Percentiles rank a stretch among this genome's conserved stretches.
Evolutionary conservation across 2,888 invertebrate species (phyloP).

Genomic region (Trilocha varians): DNA sequence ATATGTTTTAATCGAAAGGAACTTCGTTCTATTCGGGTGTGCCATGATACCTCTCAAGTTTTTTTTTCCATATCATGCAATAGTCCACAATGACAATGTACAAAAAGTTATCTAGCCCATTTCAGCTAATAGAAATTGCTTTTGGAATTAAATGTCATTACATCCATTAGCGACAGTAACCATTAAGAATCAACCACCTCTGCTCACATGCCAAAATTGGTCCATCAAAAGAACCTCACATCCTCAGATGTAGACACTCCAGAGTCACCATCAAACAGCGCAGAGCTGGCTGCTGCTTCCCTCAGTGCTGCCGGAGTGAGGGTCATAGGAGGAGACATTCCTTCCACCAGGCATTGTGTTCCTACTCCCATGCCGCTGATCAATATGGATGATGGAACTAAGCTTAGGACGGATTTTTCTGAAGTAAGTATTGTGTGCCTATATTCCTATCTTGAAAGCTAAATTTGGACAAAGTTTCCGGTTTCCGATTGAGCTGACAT

Average conservation of each 20-base stretch:
- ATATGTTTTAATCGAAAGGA: no score
- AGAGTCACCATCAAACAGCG: constrained; percentile 23
- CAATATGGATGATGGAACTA: constrained; percentile 21
- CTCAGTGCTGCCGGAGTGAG: constrained; percentile 44
- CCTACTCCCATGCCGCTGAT: constrained; percentile 26
- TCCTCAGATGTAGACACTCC: constrained; percentile 31
- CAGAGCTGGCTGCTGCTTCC: constrained; percentile 36
- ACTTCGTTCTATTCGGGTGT: no score
- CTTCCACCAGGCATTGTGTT: constrained; percentile 15
- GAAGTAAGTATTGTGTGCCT: constrained; percentile 40
- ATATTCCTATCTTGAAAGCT: background rate
- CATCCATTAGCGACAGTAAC: no score
- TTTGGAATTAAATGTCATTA: no score
- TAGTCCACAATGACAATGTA: no score
- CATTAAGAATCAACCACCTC: no score
- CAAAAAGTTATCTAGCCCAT: no score
- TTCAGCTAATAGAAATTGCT: no score
- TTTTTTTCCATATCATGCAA: no score
- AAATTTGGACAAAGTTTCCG: background rate
- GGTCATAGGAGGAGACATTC: constrained; percentile 23
- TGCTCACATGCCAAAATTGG: no score
- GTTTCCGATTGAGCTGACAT: no score
- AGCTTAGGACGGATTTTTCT: constrained; percentile 51
- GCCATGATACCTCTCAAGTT: no score
- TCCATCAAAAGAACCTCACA: background rate